A percentile compares a stretch with the other conserved stretches of the same genome.
Conservation (phyloP, 2,113 vertebrate genomes). For the Paraplagusia blochii region DNA sequence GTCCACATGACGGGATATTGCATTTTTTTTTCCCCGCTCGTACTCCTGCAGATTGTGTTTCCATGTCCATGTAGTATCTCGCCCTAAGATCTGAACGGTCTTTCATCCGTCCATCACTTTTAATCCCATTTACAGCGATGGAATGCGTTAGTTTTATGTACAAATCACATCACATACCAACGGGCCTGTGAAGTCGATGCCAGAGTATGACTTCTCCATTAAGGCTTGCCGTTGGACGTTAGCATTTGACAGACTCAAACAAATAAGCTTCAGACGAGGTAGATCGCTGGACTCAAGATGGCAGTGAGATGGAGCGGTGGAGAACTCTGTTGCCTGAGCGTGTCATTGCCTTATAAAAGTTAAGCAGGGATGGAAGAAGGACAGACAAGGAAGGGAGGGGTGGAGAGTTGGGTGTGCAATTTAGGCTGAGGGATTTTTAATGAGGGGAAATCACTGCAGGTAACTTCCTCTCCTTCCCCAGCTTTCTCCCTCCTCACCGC, state of each 20-base stretch:
- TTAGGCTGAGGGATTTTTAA: slow-evolving; percentile 61
- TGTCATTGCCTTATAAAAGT: slow-evolving; percentile 37
- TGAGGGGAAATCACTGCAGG: slow-evolving; percentile 83
- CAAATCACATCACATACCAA: slow-evolving; percentile 56
- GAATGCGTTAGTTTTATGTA: slow-evolving; percentile 72
- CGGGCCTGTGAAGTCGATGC: slow-evolving; percentile 59
- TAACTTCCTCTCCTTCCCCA: slow-evolving; percentile 73
- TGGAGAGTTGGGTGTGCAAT: slow-evolving; percentile 37
- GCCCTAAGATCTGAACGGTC: slow-evolving; percentile 39
- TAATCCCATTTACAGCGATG: slow-evolving; percentile 43
- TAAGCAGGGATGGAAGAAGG: slow-evolving; percentile 18
- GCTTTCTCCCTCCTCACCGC: slow-evolving; percentile 11
- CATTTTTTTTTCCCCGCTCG: slow-evolving; percentile 31
- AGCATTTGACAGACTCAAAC: slow-evolving; percentile 12
- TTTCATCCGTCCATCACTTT: slow-evolving; percentile 57
- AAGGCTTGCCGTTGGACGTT: slow-evolving; percentile 35
- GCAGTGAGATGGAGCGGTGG: not conserved
- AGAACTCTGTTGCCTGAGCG: slow-evolving; percentile 22
- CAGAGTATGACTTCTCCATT: slow-evolving; percentile 55
- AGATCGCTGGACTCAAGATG: slow-evolving; percentile 6
- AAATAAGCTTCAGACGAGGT: slow-evolving; percentile 17
- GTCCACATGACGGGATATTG: slow-evolving; percentile 41
- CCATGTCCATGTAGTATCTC: slow-evolving; percentile 10
- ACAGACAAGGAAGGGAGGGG: slow-evolving; percentile 25
- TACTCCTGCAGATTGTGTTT: slow-evolving; percentile 32